Conservation (phyloP, 2,113 vertebrate species). For the Pagrus major region DNA sequence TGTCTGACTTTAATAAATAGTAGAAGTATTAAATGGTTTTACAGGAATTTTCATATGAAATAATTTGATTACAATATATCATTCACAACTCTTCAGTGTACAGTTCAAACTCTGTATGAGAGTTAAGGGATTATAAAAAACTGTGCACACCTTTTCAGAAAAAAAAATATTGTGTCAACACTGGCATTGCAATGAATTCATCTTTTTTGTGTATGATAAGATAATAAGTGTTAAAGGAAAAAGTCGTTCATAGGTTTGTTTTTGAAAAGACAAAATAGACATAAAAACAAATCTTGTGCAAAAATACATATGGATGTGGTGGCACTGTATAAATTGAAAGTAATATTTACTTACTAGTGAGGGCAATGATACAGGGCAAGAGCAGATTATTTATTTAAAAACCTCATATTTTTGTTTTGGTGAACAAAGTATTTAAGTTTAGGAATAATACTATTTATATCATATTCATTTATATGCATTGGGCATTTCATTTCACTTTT, state of each 20-base stretch:
- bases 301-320: not conserved
- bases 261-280: not conserved
- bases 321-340: not conserved
- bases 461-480: not conserved
- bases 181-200: not conserved
- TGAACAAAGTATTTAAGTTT: not conserved
- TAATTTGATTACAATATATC: not conserved
- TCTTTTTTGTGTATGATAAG: not conserved
- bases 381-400: slow-evolving; percentile 9
- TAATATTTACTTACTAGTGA: not conserved
- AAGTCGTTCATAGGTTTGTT: not conserved
- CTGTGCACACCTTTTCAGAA: not conserved
- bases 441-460: not conserved
- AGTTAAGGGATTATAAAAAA: not conserved
- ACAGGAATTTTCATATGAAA: not conserved
- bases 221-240: not conserved
- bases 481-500: slow-evolving; percentile 8
- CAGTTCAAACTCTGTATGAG: slow-evolving; percentile 4
- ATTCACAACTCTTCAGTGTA: not conserved
- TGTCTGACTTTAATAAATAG: not conserved
- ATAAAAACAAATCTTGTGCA: not conserved
- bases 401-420: not conserved
- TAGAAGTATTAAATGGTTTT: not conserved
- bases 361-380: not conserved
- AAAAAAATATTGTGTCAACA: not conserved